These are phyloP conservation scores for Aphyosemion australe DNA, from an alignment of 2,113 vertebrate genomes.

Conservation along the genomic window DNA sequence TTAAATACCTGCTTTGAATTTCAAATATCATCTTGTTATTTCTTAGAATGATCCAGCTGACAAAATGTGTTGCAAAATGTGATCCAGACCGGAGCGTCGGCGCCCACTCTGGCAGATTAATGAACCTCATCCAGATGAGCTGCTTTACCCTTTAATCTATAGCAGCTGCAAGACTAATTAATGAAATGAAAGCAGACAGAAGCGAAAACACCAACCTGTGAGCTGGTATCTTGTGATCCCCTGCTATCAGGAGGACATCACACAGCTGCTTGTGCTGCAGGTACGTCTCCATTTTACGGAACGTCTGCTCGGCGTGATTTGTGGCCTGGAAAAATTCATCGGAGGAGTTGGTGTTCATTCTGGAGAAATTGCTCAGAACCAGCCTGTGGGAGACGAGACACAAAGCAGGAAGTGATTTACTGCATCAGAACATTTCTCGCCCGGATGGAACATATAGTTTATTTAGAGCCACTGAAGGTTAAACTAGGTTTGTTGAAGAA, in stretches of 20 bases:
- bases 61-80: constrained; percentile 8
- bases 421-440: background rate
- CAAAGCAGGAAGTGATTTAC: constrained; percentile 7
- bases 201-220: constrained; percentile 84
- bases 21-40: constrained; percentile 20
- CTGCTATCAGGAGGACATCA: constrained; percentile 91
- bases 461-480: background rate
- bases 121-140: constrained; percentile 29
- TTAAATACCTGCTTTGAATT: constrained; percentile 24
- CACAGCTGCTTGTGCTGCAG: constrained; percentile 96
- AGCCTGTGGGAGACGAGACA: constrained; percentile 75
- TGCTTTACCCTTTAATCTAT: constrained; percentile 24
- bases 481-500: background rate
- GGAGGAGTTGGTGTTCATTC: constrained; percentile 83
- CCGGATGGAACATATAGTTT: background rate
- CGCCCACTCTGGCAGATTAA: constrained; percentile 22
- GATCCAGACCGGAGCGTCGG: constrained; percentile 15
- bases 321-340: constrained; percentile 89
- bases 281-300: constrained; percentile 95
- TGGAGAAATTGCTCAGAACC: constrained; percentile 78
- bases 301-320: constrained; percentile 93
- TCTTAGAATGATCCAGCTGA: constrained; percentile 7
- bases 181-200: constrained; percentile 42
- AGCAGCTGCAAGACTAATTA: constrained; percentile 35
- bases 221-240: constrained; percentile 93